phyloP scores from a whole-genome alignment of 2,113 vertebrate species.

The Halcyon malimbica region DNA sequence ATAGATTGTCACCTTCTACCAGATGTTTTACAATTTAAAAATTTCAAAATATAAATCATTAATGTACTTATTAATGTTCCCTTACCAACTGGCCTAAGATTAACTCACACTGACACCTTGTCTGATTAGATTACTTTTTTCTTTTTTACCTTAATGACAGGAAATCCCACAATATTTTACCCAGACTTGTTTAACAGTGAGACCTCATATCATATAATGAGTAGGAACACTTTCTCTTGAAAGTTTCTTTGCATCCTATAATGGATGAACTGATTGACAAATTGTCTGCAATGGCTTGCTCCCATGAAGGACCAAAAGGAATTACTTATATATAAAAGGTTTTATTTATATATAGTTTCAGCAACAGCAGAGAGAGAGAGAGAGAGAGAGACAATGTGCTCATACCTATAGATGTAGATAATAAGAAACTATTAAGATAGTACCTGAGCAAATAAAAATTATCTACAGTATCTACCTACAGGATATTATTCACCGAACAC shows the following conservation, averaged over 20 bases:
- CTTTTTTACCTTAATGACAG: neutral
- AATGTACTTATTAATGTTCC: neutral
- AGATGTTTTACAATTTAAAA: neutral
- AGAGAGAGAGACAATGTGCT: neutral
- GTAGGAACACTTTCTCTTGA: neutral
- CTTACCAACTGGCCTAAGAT: neutral
- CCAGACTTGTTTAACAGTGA: neutral
- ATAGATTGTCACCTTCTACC: neutral
- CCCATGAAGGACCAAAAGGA: neutral
- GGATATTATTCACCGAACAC: neutral
- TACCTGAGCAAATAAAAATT: neutral
- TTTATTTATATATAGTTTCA: neutral
- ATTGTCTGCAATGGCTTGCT: neutral
- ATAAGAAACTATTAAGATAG: neutral
- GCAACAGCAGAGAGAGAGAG: neutral
- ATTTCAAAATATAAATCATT: neutral
- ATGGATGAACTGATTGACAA: neutral
- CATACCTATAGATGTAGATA: neutral
- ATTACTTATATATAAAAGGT: neutral
- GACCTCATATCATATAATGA: rapidly evolving
- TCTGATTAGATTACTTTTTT: neutral
- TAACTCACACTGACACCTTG: neutral
- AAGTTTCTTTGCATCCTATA: neutral
- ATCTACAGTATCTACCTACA: neutral
- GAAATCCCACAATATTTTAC: neutral